Evolutionary conservation across 2,113 vertebrate species (phyloP).

Genomic region (Corythornis madagascariensis): DNA sequence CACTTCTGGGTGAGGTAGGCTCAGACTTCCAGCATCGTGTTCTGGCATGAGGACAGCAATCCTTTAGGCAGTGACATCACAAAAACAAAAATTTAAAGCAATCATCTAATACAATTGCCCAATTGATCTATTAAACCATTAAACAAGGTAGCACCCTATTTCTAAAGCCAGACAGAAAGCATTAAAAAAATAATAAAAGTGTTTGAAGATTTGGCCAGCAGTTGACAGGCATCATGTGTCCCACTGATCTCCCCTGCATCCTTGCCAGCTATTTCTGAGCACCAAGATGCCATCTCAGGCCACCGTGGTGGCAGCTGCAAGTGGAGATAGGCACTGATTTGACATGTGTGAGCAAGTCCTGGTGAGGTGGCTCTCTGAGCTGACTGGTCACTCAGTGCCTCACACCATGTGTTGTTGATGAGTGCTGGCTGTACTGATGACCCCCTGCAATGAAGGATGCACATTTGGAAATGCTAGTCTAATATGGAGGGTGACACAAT

Average conservation of each 20-base stretch:
- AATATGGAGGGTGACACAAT: neutral
- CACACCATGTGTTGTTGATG: neutral
- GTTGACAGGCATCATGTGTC: neutral
- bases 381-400: neutral
- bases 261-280: neutral
- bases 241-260: neutral
- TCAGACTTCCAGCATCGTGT: neutral
- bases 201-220: neutral
- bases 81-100: neutral
- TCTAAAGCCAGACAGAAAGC: neutral
- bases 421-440: neutral
- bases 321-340: neutral
- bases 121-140: neutral
- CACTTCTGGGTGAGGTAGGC: neutral
- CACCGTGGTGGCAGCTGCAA: neutral
- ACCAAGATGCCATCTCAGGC: neutral
- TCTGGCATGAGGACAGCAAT: neutral
- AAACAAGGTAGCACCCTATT: neutral
- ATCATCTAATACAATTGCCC: neutral
- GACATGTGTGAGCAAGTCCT: neutral
- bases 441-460: neutral
- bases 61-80: neutral
- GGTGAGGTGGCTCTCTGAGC: neutral
- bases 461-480: neutral
- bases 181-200: neutral